These are phyloP conservation scores for Sceloporus undulatus DNA, from an alignment of 2,113 vertebrate species.

Conservation along the genomic window DNA sequence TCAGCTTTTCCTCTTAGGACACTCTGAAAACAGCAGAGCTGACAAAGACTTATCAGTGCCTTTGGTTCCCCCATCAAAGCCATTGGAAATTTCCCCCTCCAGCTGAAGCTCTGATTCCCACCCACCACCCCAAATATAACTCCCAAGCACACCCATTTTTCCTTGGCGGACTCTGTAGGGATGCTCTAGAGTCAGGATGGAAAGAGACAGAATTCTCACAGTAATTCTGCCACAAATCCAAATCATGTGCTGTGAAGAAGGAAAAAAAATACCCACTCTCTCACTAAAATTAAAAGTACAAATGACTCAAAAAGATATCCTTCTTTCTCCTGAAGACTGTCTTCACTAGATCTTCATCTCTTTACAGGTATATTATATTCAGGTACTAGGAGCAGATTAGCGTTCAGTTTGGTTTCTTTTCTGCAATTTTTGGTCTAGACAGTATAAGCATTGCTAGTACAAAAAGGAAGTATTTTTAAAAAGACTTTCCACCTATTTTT, in stretches of 20 bases:
- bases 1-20: slow-evolving; percentile 54
- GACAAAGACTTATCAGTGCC: slow-evolving; percentile 66
- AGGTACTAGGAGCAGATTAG: slow-evolving; percentile 66
- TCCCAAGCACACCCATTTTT: slow-evolving; percentile 34
- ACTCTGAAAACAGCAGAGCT: slow-evolving; percentile 64
- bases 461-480: slow-evolving; percentile 76
- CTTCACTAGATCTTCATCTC: slow-evolving; percentile 61
- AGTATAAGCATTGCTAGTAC: slow-evolving; percentile 80
- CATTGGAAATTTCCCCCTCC: slow-evolving; percentile 58
- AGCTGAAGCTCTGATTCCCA: slow-evolving; percentile 55
- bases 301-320: slow-evolving; percentile 27
- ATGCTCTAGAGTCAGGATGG: slow-evolving; percentile 17
- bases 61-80: slow-evolving; percentile 72
- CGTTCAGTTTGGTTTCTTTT: slow-evolving; percentile 75
- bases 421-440: slow-evolving; percentile 87
- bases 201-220: slow-evolving; percentile 23
- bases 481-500: slow-evolving; percentile 74
- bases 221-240: slow-evolving; percentile 15
- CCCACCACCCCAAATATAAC: slow-evolving; percentile 39
- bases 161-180: neutral
- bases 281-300: slow-evolving; percentile 6
- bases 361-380: slow-evolving; percentile 64
- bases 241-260: neutral
- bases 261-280: neutral
- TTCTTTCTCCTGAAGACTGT: slow-evolving; percentile 46